Base-by-base conservation (phyloP, 2,113 vertebrate genomes). In the Chloropsis cyanopogon region DNA sequence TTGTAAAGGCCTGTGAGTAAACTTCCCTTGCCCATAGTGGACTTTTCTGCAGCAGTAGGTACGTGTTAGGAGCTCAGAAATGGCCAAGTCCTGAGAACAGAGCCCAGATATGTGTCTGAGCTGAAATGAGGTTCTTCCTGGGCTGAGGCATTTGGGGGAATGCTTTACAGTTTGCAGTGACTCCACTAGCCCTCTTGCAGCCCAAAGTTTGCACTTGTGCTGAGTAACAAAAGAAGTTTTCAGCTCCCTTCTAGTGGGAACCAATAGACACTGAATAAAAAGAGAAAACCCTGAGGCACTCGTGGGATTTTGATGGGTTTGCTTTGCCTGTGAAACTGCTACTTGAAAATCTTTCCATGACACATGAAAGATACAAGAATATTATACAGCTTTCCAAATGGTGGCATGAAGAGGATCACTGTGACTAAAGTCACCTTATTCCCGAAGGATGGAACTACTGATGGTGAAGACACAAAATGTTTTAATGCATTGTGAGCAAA, bases 371-470 rank as follows among this genome's bases (percentile, higher is more conserved):
- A 64, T 17, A 17, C 3, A 10, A 57, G 16, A 57, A 31, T 47
- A 24, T 33, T 35, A 20, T 17, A 42, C 37, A 70, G 9, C 9
- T 95, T 57, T 78, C n/a, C 44, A 71, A 69, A 61, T 33, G 16
- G 2, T 52, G 18, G 3, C 21, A 16, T 29, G 29, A 77, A 69
- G 25, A 76, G 22, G 33, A 65, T 76, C 23, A 37, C 18, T 71
- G 35, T 71, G 29, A 44, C 25, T 84, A 8, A 72, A 54, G 33
- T 46, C 17, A 63, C 28, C 8, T 83, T 17, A 25, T 72, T 86
- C 21, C 6, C 0, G 0, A 31, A 89, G 22, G 22, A 54, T 29
- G 23, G 20, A 52, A 42, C 21, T 47, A 59, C 41, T 61, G 33
- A 44, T 35, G 33, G 14, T 63, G 53, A 70, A 57, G 20, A 59